Evolutionary conservation across 2,113 vertebrate genomes (phyloP).

Genomic region (Collichthys lucidus): DNA sequence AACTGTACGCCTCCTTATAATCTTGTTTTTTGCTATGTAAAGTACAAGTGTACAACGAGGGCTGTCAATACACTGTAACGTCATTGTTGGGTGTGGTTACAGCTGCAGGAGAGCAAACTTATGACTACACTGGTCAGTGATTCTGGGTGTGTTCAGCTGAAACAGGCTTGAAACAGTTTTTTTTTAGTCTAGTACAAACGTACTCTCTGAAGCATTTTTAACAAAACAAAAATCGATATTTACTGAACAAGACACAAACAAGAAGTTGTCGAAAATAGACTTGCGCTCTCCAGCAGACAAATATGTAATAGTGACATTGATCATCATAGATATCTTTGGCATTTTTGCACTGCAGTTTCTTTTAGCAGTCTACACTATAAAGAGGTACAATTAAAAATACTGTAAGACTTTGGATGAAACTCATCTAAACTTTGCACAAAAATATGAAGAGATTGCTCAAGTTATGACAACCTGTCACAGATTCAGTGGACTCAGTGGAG

Average conservation of each 20-base stretch:
- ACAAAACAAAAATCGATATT: neutral
- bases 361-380: neutral
- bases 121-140: too few species aligned
- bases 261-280: neutral
- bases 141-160: neutral
- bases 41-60: neutral
- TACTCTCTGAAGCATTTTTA: neutral
- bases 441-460: neutral
- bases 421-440: neutral
- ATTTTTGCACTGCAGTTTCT: neutral
- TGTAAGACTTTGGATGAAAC: too few species aligned
- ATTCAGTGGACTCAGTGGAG: too few species aligned
- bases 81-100: neutral
- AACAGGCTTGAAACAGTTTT: neutral
- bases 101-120: neutral
- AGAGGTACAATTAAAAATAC: too few species aligned
- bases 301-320: neutral
- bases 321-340: neutral
- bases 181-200: neutral
- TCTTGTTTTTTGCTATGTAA: neutral
- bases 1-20: neutral
- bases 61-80: neutral
- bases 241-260: neutral
- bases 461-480: neutral
- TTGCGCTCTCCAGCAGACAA: neutral